Base-by-base conservation (phyloP, 2,888 invertebrate genomes). In the Tinea pellionella region DNA sequence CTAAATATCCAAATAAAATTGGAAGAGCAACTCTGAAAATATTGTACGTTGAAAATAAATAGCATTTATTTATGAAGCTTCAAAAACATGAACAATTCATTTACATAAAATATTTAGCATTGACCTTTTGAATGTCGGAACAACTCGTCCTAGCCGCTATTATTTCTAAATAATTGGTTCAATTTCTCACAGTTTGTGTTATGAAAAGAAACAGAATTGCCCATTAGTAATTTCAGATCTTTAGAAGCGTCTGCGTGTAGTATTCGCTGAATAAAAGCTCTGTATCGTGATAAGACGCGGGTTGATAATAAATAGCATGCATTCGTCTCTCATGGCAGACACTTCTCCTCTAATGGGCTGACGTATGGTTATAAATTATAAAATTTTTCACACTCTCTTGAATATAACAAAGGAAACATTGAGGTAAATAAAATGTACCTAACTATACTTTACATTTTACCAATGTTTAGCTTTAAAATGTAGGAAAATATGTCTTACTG, bases 321-420 rank as follows among this genome's bases (percentile, higher is more conserved):
- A 83, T 84, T 72, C 73, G 69, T 82, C 79, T 72, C 69, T 66
- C 75, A 80, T 32, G 29, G 18, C 29, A 16, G 32, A 41, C 41
- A 76, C 75, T 77, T 75, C 65, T 65, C 73, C 68, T 64, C 70
- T 83, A 81, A 83, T 77, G 71, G 73, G 62, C 69, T 82, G 78
- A 84, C 79, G 70, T 81, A 84, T 81, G 70, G 76, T 78, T 73
- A 77, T 74, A 74, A 73, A 73, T 80, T 74, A 78, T 78, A 78
- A 64, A 62, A 80, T 75, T 72, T 73, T 68, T 69, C 69, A 69
- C 68, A 71, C 68, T 71, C 66, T 62, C 63, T 60, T n/a, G 6
- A n/a, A 32, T 6, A 24, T 24, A 24, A 24, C 24, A 24, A 24
- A 24, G n/a, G n/a, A n/a, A 24, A 37, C 7, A 30, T 24, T 56